Evolutionary conservation across 2,888 invertebrate genomes (phyloP).

Genomic region (Ormyrus thymus): DNA sequence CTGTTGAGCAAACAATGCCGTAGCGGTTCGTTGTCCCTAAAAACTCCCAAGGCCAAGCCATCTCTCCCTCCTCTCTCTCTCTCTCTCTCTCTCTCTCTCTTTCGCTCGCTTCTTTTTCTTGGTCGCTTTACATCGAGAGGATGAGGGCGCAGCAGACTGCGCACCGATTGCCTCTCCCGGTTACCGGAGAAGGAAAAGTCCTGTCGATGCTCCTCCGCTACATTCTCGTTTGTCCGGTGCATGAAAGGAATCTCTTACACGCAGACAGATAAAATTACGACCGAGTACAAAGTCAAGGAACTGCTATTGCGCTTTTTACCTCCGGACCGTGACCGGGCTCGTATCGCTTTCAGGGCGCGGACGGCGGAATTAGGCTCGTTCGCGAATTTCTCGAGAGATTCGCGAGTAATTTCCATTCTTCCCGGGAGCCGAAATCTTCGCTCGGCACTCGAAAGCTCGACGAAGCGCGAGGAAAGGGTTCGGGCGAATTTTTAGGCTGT

Average conservation of each 20-base stretch:
- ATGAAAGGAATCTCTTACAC: slow-evolving; percentile 27
- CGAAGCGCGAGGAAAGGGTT: too few species aligned
- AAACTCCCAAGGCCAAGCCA: slow-evolving; percentile 43
- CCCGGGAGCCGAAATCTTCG: too few species aligned
- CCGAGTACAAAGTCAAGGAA: not conserved
- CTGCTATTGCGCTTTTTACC: not conserved
- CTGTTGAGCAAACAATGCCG: slow-evolving; percentile 46
- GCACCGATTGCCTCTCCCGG: slow-evolving; percentile 22
- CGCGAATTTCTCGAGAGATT: not conserved
- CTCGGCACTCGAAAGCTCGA: too few species aligned
- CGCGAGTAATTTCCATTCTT: too few species aligned
- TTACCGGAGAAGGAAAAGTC: slow-evolving; percentile 23
- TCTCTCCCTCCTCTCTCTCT: slow-evolving; percentile 22
- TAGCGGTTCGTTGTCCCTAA: slow-evolving; percentile 43
- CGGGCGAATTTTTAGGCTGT: too few species aligned
- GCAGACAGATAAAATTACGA: slow-evolving; percentile 36
- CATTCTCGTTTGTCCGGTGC: not conserved
- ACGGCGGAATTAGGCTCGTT: not conserved
- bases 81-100: not conserved
- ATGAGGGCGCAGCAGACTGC: not conserved
- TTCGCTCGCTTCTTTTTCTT: slow-evolving; percentile 2
- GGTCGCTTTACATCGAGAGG: not conserved
- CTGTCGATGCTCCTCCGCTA: not conserved
- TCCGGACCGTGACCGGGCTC: too few species aligned
- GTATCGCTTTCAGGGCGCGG: too few species aligned